Conservation (phyloP, 1,140 invertebrate species). For the Leucophenga varia region DNA sequence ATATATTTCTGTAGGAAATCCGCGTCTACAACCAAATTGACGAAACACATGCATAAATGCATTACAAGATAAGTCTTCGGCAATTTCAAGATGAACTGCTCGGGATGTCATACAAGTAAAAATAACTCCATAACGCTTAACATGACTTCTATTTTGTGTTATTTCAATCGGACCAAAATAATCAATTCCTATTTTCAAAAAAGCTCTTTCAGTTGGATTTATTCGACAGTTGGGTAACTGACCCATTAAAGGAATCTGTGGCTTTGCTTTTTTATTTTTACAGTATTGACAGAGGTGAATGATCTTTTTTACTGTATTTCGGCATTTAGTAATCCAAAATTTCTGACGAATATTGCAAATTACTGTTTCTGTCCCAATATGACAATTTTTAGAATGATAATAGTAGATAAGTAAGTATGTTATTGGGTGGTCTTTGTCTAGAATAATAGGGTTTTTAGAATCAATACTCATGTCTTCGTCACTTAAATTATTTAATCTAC, state of each 20-base stretch:
- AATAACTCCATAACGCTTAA: constrained; percentile 50
- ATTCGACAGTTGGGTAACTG: constrained; percentile 25
- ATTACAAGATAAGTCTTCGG: constrained; percentile 42
- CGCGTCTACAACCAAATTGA: constrained; percentile 51
- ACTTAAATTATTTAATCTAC: constrained; percentile 5
- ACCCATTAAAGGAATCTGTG: constrained; percentile 19
- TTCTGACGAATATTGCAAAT: constrained; percentile 28
- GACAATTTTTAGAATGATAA: constrained; percentile 14
- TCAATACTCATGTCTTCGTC: constrained; percentile 1
- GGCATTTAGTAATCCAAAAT: constrained; percentile 24
- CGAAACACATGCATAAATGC: constrained; percentile 48
- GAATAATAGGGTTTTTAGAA: constrained; percentile 7
- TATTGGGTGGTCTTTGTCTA: constrained; percentile 1
- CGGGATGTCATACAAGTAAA: constrained; percentile 52
- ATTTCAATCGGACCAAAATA: constrained; percentile 43
- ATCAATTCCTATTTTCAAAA: constrained; percentile 15
- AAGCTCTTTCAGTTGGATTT: constrained; percentile 21
- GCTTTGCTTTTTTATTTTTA: constrained; percentile 6
- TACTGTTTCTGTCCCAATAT: constrained; percentile 22
- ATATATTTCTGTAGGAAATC: constrained; percentile 32
- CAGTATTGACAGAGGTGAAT: constrained; percentile 3
- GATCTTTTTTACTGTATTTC: constrained; percentile 13
- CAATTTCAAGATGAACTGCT: constrained; percentile 57
- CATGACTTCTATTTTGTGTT: constrained; percentile 29
- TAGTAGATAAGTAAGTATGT: constrained; percentile 10